Conservation (phyloP, 2,888 invertebrate species). For the Pseudoips prasinana region DNA sequence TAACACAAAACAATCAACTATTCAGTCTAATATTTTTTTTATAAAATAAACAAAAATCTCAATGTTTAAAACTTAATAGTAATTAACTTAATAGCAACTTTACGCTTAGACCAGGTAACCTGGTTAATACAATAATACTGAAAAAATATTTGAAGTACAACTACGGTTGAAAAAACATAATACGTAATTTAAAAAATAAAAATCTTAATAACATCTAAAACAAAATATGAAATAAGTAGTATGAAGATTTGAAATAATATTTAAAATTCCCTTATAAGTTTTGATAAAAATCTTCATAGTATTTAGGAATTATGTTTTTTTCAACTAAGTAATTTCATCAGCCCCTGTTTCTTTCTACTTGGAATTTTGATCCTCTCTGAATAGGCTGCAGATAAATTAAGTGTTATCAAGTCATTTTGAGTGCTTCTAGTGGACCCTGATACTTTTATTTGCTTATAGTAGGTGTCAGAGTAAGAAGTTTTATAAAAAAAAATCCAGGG, state of each 20-base stretch:
- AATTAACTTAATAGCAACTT: no score
- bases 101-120: neutral
- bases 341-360: conserved; percentile 14
- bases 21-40: no score
- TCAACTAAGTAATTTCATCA: conserved; percentile 16
- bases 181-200: no score
- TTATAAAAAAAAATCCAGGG: conserved; percentile 10
- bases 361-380: conserved; percentile 18
- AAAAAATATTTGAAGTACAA: conserved; percentile 5
- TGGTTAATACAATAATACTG: conserved; percentile 3
- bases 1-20: neutral
- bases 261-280: conserved; percentile 11
- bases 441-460: conserved; percentile 13
- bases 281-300: conserved; percentile 19
- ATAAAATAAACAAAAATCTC: no score
- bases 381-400: conserved; percentile 14
- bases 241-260: neutral
- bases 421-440: conserved; percentile 13
- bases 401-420: conserved; percentile 14
- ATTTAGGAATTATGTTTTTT: conserved; percentile 20
- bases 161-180: no score
- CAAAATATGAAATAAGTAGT: no score
- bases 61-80: no score
- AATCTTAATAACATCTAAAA: no score
- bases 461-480: conserved; percentile 15